Evolutionary conservation across 2,797 vertebrate genomes (phyloP).

Genomic region (Chloroceryle inda): DNA sequence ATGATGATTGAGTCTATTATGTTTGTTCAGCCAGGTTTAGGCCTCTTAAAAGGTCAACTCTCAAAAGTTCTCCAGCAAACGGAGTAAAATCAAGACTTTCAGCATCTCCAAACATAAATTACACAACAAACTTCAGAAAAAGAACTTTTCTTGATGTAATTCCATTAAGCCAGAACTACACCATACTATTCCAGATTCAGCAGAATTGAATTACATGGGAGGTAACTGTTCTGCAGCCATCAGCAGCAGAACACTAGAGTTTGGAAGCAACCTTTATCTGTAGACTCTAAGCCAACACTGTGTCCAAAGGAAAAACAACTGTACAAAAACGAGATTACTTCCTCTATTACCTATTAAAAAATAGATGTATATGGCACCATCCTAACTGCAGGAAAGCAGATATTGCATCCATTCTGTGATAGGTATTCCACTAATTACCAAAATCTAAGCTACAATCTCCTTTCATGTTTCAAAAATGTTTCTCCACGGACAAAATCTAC

Average conservation of each 20-base stretch:
- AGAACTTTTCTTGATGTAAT: neutral
- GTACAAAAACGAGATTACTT: neutral
- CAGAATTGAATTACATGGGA: neutral
- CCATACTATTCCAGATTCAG: neutral
- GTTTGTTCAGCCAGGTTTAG: neutral
- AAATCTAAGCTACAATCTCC: neutral
- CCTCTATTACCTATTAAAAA: neutral
- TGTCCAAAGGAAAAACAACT: neutral
- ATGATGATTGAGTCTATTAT: accelerated
- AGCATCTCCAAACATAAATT: neutral
- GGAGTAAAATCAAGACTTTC: neutral
- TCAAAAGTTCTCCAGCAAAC: neutral
- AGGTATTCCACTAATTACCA: neutral
- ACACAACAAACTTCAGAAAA: neutral
- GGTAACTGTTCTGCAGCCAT: neutral
- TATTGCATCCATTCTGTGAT: neutral
- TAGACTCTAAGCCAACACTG: neutral
- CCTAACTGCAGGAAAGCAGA: neutral
- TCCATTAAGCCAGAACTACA: neutral
- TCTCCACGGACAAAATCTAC: neutral
- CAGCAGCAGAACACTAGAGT: neutral
- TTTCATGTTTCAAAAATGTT: neutral
- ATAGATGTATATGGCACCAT: accelerated
- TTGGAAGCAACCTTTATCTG: neutral
- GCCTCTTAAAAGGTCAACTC: neutral